Evolutionary conservation across 2,888 invertebrate genomes (phyloP), one percentile per base, ranked within the genome.

Genomic region (Lasioglossum leucozonium): DNA sequence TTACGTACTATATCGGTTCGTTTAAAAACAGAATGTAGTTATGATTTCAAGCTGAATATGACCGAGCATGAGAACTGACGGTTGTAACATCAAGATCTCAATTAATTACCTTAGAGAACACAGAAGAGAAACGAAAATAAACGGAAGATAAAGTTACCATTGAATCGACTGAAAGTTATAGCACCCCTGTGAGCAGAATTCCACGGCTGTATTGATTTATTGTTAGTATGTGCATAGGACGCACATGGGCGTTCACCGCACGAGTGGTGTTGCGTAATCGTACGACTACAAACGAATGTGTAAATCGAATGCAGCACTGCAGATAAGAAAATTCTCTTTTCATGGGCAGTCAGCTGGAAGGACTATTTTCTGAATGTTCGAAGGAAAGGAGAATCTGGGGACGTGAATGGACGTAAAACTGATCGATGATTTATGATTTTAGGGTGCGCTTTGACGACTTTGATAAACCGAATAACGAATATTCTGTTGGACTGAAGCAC

Each of bases 191-290:
- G 67, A n/a, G 40, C n/a, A 22, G 22, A 40, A n/a, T n/a, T 40
- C 37, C n/a, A 22, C 40, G 22, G 40, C 37, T 37, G 40, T 69
- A 69, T 69, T 69, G 69, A 69, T 69, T 65, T n/a, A n/a, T n/a
- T n/a, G n/a, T n/a, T n/a, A 69, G n/a, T 37, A 40, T 69, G 69
- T 69, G 69, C 40, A 69, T 37, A 3, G 65, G 6, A 65, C 65
- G 34, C 65, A 34, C 34, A 34, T 65, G 65, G 65, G 65, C 65
- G 65, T 65, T 37, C 34, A 65, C 65, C 22, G 30, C n/a, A 40
- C 40, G 13, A 40, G 11, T 11, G 4, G 11, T 37, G n/a, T 37
- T 37, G 22, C 34, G 30, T 67, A 37, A 67, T 67, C 37, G 37
- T 37, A 18, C 67, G 34, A 13, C 2, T 65, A 34, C 30, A 30